Evolutionary conservation across 1,140 invertebrate genomes (phyloP).

Genomic region (Ditylenchus dipsaci): DNA sequence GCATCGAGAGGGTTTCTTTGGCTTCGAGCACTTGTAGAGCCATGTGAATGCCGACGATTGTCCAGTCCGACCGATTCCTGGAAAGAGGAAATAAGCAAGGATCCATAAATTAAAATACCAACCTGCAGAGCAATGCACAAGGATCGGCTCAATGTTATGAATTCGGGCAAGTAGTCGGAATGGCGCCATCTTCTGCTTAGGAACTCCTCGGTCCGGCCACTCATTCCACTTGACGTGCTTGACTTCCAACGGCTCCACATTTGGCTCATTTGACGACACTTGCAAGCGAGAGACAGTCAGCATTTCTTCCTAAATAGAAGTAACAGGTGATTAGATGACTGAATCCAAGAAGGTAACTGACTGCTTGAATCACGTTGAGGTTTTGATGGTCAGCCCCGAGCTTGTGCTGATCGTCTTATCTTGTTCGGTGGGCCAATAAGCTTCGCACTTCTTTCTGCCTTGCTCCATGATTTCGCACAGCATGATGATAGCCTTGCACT

Average conservation of each 20-base stretch:
- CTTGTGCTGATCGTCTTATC: background rate
- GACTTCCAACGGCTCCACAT: background rate
- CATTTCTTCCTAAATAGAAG: background rate
- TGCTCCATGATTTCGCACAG: conserved; percentile 59
- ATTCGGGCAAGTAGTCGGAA: conserved; percentile 26
- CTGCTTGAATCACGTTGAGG: conserved; percentile 1
- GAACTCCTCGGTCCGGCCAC: conserved; percentile 43
- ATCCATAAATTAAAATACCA: background rate
- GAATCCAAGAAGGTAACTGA: background rate
- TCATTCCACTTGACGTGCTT: conserved; percentile 33
- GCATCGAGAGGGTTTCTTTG: conserved; percentile 31
- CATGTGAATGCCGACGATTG: conserved; percentile 39
- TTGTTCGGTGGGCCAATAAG: conserved; percentile 26
- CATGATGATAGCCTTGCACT: conserved; percentile 60
- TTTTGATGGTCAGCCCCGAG: conserved; percentile 4
- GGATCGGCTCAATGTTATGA: background rate
- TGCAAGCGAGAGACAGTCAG: conserved; percentile 11
- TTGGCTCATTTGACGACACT: background rate
- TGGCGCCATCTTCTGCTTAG: conserved; percentile 17
- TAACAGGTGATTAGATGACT: background rate
- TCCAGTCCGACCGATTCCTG: conserved; percentile 45
- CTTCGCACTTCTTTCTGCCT: conserved; percentile 46
- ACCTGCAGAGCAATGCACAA: conserved; percentile 46
- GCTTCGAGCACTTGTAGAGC: conserved; percentile 23
- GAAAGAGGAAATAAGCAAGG: background rate